Evolutionary conservation across 2,888 invertebrate species (phyloP), one percentile per base, ranked within the genome.

Genomic region (Idaea straminata): DNA sequence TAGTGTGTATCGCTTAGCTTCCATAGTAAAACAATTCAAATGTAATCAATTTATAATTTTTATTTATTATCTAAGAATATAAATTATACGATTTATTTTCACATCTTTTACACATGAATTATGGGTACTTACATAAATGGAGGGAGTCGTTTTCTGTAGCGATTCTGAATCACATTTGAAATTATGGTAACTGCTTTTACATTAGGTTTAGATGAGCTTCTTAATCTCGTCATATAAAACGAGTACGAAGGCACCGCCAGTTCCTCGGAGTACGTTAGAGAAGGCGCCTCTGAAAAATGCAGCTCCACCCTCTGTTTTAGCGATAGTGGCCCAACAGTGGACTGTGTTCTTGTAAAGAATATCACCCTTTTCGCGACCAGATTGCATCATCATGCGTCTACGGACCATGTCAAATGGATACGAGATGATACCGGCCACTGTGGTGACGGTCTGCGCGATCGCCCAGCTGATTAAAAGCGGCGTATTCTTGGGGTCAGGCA

Each of bases 361-460:
- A 65, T 98, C 97, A 65, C 92, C 88, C 94, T 96, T 95, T 81
- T 95, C 95, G 74, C 97, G 96, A 66, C 98, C 98, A 78, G 98
- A 98, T 94, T 98, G 98, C 99, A 99, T 99, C 99, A 99, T 99
- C 98, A 99, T 98, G 89, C 99, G 96, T 94, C 99, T 95, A 89
- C 98, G 95, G 82, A 97, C 96, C 57, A 99, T 99, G 93, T 99
- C 99, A 94, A 99, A 97, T 82, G 99, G 99, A 94, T 99, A 99
- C 61, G 98, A 98, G 70, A 98, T 95, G 86, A 99, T 96, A 86
- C 99, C 99, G 73, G 98, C 96, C 72, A 96, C 94, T 69, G 98
- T 93, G 81, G 93, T 93, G 74, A 93, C 93, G 85, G 95, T 91
- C 95, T 98, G 98, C 79, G 98, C 98, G 89, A 98, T 98, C 86